phyloP scores from a whole-genome alignment of 92 coral and sea anemone species.

The Zoanthus sociatus region DNA sequence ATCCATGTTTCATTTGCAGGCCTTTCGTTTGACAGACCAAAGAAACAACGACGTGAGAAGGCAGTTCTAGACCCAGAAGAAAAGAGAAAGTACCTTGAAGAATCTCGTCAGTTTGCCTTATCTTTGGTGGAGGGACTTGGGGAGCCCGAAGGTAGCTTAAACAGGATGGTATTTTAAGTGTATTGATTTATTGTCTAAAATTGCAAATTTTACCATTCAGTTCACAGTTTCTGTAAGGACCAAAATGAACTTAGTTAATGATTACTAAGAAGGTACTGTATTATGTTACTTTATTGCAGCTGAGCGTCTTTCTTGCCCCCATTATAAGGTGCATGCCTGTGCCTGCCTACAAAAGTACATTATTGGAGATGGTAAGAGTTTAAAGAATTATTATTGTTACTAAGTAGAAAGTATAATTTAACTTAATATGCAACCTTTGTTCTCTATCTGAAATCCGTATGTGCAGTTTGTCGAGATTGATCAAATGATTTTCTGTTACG shows the following conservation, averaged over 20 bases:
- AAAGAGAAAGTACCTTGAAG: slow-evolving; percentile 84
- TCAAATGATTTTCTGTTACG: no score
- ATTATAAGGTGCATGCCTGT: slow-evolving; percentile 84
- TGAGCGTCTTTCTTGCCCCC: slow-evolving; percentile 78
- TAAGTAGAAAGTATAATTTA: background rate
- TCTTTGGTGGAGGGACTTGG: slow-evolving; percentile 91
- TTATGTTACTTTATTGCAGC: background rate
- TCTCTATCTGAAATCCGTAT: no score
- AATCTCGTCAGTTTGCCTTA: slow-evolving; percentile 87
- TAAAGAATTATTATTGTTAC: background rate
- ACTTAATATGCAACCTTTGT: no score
- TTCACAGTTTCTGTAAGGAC: no score
- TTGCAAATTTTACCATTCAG: background rate
- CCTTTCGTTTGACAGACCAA: slow-evolving; percentile 96
- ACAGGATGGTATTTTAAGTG: background rate
- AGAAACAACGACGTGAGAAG: slow-evolving; percentile 74
- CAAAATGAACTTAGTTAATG: no score
- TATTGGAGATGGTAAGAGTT: slow-evolving; percentile 81
- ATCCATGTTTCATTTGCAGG: slow-evolving; percentile 57
- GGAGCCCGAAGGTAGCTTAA: slow-evolving; percentile 85
- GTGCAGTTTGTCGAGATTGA: no score
- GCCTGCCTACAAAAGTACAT: slow-evolving; percentile 92
- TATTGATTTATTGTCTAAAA: background rate
- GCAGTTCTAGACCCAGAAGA: slow-evolving; percentile 77
- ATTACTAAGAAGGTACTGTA: no score